Evolutionary conservation across 2,113 vertebrate species (phyloP), one percentile per base, ranked within the genome.

Genomic region (Tricholaema leucomelas): DNA sequence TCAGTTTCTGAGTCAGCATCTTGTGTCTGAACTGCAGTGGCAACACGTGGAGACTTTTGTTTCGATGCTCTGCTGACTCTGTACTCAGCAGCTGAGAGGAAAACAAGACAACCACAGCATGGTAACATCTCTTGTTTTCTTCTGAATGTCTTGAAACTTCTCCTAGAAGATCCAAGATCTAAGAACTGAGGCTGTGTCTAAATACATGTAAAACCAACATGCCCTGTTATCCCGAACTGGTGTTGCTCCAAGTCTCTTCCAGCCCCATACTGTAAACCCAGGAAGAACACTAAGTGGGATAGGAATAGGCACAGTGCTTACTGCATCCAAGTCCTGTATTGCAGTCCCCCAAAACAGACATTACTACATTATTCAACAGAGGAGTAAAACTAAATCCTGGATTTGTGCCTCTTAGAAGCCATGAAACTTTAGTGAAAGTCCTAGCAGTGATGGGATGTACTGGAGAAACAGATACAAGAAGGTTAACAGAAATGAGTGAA

Each of bases 21-120:
- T 65, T 87, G 81, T 18, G 84, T 48, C 10, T 85, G 92, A 83
- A 94, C 76, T 30, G 44, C 69, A n/a, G 65, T 24, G 21, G 72
- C 8, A 38, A 55, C n/a, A 8, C 2, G 40, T 55, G 23, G 23
- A 65, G 31, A 35, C 28, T 70, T 36, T 25, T 70, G 80, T n/a
- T 42, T 42, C 30, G 76, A 38, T 7, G 52, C 42, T 70, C 44
- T 72, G 40, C 33, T n/a, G 63, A 50, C 79, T 60, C 63, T 72
- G 69, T 50, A 52, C n/a, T n/a, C 48, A 55, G 83, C 80, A 66
- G 82, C 97, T 98, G 89, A 75, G 14, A 30, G 91, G 25, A 85
- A 65, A 91, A 94, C 31, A 90, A 63, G 59, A 15, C 84, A 82
- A 13, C 2, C 21, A 55, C 0, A 72, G 52, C 30, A 61, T 9